Conservation (phyloP, 2,113 vertebrate species). For the Phalacrocorax pelagicus region DNA sequence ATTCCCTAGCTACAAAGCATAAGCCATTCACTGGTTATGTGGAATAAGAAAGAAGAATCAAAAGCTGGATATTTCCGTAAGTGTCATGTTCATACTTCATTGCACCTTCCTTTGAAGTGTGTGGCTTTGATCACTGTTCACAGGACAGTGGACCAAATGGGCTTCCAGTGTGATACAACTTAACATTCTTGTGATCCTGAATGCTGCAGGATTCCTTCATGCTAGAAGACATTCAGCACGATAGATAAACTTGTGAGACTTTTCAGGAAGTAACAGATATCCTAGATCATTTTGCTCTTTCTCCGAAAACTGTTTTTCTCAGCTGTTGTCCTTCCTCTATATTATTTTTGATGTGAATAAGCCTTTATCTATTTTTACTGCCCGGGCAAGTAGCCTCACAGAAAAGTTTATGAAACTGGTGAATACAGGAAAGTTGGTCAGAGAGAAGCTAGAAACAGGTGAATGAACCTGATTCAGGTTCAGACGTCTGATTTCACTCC, state of each 20-base stretch:
- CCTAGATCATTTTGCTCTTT: neutral
- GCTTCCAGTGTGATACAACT: neutral
- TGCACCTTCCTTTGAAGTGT: slow-evolving; percentile 46
- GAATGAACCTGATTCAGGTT: too few relatives aligned
- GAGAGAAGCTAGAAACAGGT: neutral
- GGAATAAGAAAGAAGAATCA: slow-evolving; percentile 22
- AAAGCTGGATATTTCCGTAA: neutral
- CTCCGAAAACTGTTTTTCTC: neutral
- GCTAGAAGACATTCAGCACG: slow-evolving; percentile 23
- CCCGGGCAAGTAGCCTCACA: neutral
- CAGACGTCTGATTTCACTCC: neutral
- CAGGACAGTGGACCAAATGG: slow-evolving; percentile 29
- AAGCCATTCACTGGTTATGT: neutral
- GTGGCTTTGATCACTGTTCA: slow-evolving; percentile 37
- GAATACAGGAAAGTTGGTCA: neutral
- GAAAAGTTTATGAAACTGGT: neutral
- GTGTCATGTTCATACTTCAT: slow-evolving; percentile 27
- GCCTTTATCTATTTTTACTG: neutral
- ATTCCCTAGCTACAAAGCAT: neutral
- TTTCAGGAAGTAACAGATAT: neutral
- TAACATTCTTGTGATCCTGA: slow-evolving; percentile 18
- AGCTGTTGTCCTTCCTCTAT: neutral
- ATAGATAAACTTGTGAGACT: neutral
- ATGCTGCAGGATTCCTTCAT: slow-evolving; percentile 52
- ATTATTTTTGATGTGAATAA: neutral